Evolutionary conservation across 1,140 invertebrate species (phyloP).

Genomic region (Solenopsis fugax): DNA sequence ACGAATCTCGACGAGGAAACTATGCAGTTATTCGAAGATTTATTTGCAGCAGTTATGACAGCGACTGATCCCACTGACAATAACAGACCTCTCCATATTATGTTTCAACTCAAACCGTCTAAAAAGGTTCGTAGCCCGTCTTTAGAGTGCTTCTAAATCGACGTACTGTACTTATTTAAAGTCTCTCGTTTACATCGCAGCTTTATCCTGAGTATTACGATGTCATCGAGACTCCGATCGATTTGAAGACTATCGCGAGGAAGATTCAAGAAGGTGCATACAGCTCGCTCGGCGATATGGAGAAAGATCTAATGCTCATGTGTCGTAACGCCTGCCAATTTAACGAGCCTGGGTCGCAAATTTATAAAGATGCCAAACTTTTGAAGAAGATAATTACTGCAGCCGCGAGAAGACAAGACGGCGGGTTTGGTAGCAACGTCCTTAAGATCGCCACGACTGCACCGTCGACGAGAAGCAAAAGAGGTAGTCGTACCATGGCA

Average conservation of each 20-base stretch:
- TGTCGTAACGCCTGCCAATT: conserved; percentile 98
- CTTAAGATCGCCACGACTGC: conserved; percentile 81
- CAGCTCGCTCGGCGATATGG: conserved; percentile 92
- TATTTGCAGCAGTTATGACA: conserved; percentile 94
- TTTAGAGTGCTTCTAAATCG: background rate
- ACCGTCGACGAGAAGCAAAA: conserved; percentile 86
- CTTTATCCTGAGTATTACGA: conserved; percentile 99
- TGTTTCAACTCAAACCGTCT: conserved; percentile 96
- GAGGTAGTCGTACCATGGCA: conserved; percentile 85
- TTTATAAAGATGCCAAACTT: conserved; percentile 98
- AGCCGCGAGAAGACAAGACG: conserved; percentile 86
- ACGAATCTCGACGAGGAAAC: conserved; percentile 91
- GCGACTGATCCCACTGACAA: conserved; percentile 93
- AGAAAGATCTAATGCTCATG: conserved; percentile 96
- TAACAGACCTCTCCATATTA: conserved; percentile 92
- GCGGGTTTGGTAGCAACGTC: conserved; percentile 71
- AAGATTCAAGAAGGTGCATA: conserved; percentile 96
- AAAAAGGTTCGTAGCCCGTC: conserved; percentile 88
- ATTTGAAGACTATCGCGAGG: conserved; percentile 96
- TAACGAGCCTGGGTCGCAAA: conserved; percentile 98
- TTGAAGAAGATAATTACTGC: conserved; percentile 91
- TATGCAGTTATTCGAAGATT: conserved; percentile 91
- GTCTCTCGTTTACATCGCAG: conserved; percentile 82
- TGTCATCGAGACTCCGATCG: conserved; percentile 98
- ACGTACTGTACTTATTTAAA: background rate